Percentiles rank a stretch among this genome's conserved stretches.
phyloP scores from a whole-genome alignment of 2,113 vertebrate species.

The Saimiri boliviensis region DNA sequence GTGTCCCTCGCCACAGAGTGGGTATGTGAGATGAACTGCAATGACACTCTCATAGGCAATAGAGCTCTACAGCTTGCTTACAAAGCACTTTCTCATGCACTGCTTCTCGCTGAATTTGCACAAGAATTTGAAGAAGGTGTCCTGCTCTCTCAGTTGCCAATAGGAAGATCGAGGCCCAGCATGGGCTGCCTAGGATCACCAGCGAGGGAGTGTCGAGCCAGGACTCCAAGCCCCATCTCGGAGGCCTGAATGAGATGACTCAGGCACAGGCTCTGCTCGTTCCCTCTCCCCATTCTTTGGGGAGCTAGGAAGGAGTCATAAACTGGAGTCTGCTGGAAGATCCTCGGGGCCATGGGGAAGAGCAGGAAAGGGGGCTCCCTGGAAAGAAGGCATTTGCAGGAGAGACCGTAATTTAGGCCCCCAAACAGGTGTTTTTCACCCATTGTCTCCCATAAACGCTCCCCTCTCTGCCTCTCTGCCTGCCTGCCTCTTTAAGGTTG shows the following conservation, averaged over 20 bases:
- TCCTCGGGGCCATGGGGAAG: not conserved
- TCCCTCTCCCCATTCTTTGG: not conserved
- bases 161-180: not conserved
- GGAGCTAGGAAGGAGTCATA: not conserved
- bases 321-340: not conserved
- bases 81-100: not conserved
- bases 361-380: not conserved
- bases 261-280: not conserved
- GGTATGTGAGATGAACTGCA: not conserved
- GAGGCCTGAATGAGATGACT: not conserved
- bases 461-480: not conserved
- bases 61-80: not conserved
- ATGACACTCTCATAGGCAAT: not conserved
- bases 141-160: not conserved
- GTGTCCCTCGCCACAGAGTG: not conserved
- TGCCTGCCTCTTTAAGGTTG: constrained; percentile 17
- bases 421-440: not conserved
- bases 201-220: not conserved
- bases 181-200: not conserved
- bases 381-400: not conserved
- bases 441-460: not conserved
- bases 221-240: not conserved
- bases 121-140: not conserved
- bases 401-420: not conserved
- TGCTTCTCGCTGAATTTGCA: not conserved